phyloP scores from a whole-genome alignment of 2,888 invertebrate species.

The Pandemis corylana region DNA sequence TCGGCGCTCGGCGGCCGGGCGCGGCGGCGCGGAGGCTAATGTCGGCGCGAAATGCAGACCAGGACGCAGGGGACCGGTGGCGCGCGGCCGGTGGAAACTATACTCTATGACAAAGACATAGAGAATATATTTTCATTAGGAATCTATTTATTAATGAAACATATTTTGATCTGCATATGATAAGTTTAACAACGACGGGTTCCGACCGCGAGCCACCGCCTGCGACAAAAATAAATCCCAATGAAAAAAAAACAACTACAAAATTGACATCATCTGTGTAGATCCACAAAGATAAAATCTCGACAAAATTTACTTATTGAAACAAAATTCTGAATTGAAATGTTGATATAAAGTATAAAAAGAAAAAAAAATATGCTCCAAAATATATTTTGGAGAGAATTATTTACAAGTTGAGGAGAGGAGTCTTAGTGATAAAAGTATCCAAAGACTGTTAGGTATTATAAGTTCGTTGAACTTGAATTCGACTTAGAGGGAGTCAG shows the following conservation, averaged over 20 bases:
- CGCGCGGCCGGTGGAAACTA: constrained; percentile 10
- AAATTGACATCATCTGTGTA: constrained; percentile 37
- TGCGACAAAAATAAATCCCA: constrained; percentile 17
- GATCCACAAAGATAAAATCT: constrained; percentile 39
- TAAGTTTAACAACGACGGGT: not conserved
- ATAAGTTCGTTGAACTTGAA: constrained; percentile 79
- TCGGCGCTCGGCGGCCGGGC: not conserved
- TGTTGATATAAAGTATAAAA: constrained; percentile 69
- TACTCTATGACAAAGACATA: constrained; percentile 30
- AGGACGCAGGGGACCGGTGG: not conserved
- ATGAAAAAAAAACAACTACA: constrained; percentile 28
- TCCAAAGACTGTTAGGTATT: constrained; percentile 84
- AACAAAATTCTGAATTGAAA: constrained; percentile 46
- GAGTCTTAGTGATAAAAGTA: constrained; percentile 83
- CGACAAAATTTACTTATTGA: constrained; percentile 41
- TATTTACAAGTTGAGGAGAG: constrained; percentile 80
- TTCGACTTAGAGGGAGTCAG: constrained; percentile 72
- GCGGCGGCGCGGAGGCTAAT: not conserved
- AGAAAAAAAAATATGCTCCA: constrained; percentile 70
- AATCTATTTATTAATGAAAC: constrained; percentile 10
- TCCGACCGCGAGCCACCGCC: constrained; percentile 8
- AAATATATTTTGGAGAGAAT: constrained; percentile 83
- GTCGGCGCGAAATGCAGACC: constrained; percentile 4
- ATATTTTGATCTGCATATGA: not conserved
- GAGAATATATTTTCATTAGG: constrained; percentile 17